A percentile compares a stretch with the other conserved stretches of the same genome.
Evolutionary conservation across 2,113 vertebrate species (phyloP).

Genomic region (Glaucidium brasilianum): DNA sequence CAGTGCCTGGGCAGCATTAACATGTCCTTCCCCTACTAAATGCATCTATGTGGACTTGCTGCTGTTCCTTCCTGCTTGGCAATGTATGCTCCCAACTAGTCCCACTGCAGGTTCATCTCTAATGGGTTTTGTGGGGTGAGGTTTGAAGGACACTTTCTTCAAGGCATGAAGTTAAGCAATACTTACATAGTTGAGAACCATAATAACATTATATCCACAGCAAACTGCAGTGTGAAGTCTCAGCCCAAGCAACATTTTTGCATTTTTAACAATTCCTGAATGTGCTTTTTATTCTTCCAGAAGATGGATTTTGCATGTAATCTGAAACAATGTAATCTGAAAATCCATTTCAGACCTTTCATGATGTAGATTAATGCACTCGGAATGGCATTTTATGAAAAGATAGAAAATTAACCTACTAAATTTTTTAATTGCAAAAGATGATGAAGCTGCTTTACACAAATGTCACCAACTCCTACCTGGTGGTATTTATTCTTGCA

Average conservation of each 20-base stretch:
- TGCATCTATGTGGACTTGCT: background rate
- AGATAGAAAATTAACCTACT: background rate
- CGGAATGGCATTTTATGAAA: background rate
- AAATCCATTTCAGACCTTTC: background rate
- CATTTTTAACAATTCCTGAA: background rate
- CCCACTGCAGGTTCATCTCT: background rate
- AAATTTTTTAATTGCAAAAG: background rate
- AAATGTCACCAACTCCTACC: background rate
- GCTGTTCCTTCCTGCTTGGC: background rate
- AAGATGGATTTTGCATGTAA: background rate
- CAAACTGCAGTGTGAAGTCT: background rate
- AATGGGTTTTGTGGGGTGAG: background rate
- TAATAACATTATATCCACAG: fast-evolving
- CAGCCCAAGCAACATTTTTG: background rate
- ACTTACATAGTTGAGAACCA: background rate
- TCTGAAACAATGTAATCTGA: background rate
- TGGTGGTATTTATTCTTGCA: conserved; percentile 14
- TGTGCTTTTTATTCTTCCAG: background rate
- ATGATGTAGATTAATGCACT: background rate
- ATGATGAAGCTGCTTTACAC: background rate
- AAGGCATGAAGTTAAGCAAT: background rate
- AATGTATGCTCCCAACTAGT: background rate
- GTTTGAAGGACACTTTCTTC: background rate
- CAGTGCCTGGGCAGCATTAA: background rate
- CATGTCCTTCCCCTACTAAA: fast-evolving